Evolutionary conservation across 2,888 invertebrate genomes (phyloP), one percentile per base, ranked within the genome.

Genomic region (Hydroisotoma schaefferi): DNA sequence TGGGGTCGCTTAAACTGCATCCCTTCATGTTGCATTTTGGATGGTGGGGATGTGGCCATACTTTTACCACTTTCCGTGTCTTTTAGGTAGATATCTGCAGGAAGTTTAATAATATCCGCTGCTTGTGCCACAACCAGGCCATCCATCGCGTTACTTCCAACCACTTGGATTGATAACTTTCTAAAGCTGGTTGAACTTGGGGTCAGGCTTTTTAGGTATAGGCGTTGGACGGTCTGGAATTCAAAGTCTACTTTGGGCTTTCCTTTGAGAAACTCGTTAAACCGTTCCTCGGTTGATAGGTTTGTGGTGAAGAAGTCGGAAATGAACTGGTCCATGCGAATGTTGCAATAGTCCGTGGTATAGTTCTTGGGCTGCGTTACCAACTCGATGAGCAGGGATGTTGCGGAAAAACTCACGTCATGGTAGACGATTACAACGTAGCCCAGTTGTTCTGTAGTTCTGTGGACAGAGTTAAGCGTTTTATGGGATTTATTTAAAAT

Each of bases 351-450:
- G 1, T 57, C 68, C 0, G 68, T 63, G 0, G 61, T 59, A 43
- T 55, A 68, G 27, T 63, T 61, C n/a, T 63, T 59, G 15, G 68
- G 57, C 37, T 61, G 61, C 1, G 61, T 49, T n/a, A 56, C 58
- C 12, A 68, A 43, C 22, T 59, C 56, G 18, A 68, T 48, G 4
- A 56, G 37, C 3, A 68, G 46, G 3, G 55, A 48, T 15, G 58
- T 49, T 1, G 63, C 63, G 2, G 55, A 47, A 12, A 58, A 58
- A 2, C 49, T 57, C 1, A 59, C 49, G n/a, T 61, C 65, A 2
- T 44, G 20, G n/a, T 55, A 23, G 6, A 62, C 59, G 12, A 63
- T 57, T 0, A 65, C 60, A 15, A 61, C 29, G 51, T 68, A 68
- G 15, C 65, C 65, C 12, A 68, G 55, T 23, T 63, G 59, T 23